Conservation (phyloP, 1,140 invertebrate species). For the Stegodyphus mimosarum region DNA sequence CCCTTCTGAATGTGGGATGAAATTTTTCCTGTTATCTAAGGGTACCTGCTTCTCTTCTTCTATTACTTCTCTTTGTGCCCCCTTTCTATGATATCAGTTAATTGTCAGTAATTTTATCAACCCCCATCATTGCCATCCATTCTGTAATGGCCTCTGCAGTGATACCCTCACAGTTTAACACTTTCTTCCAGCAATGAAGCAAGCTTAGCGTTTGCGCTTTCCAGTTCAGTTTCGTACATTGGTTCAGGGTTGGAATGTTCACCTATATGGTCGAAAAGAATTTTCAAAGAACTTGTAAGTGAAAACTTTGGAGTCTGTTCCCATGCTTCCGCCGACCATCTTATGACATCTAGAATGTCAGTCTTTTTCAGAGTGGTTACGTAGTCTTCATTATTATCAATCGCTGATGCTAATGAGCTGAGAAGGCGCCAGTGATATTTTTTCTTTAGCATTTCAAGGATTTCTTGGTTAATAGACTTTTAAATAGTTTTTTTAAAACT, state of each 20-base stretch:
- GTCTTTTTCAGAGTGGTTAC: constrained; percentile 14
- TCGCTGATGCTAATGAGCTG: not conserved
- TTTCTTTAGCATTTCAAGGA: not conserved
- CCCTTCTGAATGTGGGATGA: not conserved
- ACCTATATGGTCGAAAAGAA: not conserved
- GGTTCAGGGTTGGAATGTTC: constrained; percentile 1
- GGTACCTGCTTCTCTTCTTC: not conserved
- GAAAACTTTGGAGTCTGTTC: not conserved
- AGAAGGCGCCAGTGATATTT: not conserved
- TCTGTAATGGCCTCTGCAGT: constrained; percentile 4
- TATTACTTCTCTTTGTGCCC: not conserved
- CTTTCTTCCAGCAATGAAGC: constrained; percentile 13
- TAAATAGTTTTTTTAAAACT: constrained; percentile 1
- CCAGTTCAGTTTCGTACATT: constrained; percentile 5
- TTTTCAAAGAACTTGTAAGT: not conserved
- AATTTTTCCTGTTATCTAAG: not conserved
- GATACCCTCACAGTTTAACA: not conserved
- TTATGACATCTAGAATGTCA: constrained; percentile 11
- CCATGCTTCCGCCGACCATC: not conserved
- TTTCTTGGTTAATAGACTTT: constrained; percentile 6
- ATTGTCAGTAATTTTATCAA: constrained; percentile 15
- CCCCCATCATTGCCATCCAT: constrained; percentile 1
- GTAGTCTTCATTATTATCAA: constrained; percentile 7
- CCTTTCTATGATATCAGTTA: not conserved
- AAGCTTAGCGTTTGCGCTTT: not conserved